Evolutionary conservation across 2,113 vertebrate species (phyloP).

Genomic region (Zonotrichia leucophrys): DNA sequence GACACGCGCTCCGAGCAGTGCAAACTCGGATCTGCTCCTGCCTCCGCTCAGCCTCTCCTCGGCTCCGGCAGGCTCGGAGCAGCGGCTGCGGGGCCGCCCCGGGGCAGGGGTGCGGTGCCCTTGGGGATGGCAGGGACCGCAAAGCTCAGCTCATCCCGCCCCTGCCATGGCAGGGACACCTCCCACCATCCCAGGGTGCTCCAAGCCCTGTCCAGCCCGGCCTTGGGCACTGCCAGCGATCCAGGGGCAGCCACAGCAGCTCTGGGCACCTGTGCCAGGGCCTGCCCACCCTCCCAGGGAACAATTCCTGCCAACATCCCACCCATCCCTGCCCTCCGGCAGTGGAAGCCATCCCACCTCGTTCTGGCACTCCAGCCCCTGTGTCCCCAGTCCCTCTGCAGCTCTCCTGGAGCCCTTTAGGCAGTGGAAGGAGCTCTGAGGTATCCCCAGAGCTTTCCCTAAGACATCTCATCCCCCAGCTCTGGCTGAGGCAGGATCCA

Average conservation of each 20-base stretch:
- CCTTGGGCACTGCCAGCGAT: background rate
- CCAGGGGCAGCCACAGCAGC: background rate
- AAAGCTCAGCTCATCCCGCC: background rate
- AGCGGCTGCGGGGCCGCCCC: rapidly evolving
- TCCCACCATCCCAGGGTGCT: rapidly evolving
- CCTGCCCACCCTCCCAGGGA: rapidly evolving
- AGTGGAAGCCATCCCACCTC: background rate
- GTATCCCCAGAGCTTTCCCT: background rate
- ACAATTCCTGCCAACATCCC: rapidly evolving
- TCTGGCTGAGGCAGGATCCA: background rate
- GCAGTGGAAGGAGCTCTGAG: background rate
- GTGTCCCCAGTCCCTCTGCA: too few species aligned
- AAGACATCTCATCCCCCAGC: background rate
- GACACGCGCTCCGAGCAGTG: background rate
- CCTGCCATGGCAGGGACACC: background rate
- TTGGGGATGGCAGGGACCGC: rapidly evolving
- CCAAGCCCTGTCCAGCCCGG: rapidly evolving
- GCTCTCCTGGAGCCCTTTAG: background rate
- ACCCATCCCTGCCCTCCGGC: rapidly evolving
- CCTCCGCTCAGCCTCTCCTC: background rate
- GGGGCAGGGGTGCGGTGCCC: rapidly evolving
- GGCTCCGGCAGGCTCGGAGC: rapidly evolving
- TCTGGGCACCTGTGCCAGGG: background rate
- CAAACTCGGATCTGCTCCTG: background rate
- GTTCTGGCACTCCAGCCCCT: background rate